A percentile compares a stretch with the other conserved stretches of the same genome.
These are phyloP conservation scores for Trichechus manatus DNA, from an alignment of 2,113 vertebrate genomes.

Conservation along the genomic window DNA sequence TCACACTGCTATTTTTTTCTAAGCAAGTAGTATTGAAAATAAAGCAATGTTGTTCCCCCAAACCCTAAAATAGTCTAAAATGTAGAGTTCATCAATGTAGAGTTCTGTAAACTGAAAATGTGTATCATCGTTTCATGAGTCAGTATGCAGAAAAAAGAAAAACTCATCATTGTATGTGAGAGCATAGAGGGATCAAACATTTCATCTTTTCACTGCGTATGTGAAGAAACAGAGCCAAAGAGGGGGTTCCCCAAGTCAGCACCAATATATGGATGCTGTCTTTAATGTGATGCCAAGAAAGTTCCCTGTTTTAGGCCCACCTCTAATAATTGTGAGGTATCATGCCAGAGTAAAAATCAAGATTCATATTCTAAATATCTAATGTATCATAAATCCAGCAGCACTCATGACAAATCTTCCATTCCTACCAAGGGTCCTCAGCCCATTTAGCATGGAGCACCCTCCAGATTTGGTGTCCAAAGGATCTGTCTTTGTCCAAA, in stretches of 20 bases:
- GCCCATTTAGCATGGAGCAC: background rate
- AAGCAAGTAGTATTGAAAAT: conserved; percentile 10
- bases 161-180: conserved; percentile 1
- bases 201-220: background rate
- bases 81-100: conserved; percentile 25
- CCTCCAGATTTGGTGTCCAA: background rate
- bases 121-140: background rate
- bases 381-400: background rate
- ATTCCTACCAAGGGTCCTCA: background rate
- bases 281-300: background rate
- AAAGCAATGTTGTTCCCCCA: conserved; percentile 20
- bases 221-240: background rate
- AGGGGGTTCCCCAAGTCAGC: background rate
- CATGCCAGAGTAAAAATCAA: background rate
- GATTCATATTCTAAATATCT: background rate
- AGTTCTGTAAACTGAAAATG: background rate
- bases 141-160: conserved; percentile 50
- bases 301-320: background rate
- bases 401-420: background rate
- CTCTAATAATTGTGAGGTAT: background rate
- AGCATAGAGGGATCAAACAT: background rate
- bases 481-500: background rate
- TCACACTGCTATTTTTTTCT: background rate
- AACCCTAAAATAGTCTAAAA: background rate
- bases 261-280: background rate